Evolutionary conservation across 2,888 invertebrate species (phyloP).

Genomic region (Drosophila glabriapex): DNA sequence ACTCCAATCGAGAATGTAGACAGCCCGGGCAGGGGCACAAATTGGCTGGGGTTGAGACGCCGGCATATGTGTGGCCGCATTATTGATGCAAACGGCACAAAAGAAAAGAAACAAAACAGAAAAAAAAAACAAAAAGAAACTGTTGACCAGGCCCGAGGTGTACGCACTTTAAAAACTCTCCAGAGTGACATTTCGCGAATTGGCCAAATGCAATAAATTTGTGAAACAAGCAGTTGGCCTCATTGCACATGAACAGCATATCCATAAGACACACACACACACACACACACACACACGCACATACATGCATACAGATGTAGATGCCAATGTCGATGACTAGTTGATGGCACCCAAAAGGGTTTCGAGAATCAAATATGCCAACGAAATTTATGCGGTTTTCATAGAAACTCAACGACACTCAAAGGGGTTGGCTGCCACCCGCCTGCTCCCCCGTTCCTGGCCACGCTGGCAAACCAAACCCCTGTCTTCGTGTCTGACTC

Average conservation of each 20-base stretch:
- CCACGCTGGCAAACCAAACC: background rate
- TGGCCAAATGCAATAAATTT: conserved; percentile 84
- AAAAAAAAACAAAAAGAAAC: conserved; percentile 16
- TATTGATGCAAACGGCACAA: conserved; percentile 70
- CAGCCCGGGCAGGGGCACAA: conserved; percentile 4
- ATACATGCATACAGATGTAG: background rate
- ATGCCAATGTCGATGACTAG: conserved; percentile 32
- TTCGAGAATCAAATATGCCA: conserved; percentile 54
- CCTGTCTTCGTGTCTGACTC: background rate
- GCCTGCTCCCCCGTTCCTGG: background rate
- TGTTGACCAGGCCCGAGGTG: conserved; percentile 48
- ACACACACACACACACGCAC: background rate
- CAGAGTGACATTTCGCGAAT: conserved; percentile 84
- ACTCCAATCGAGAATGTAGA: conserved; percentile 6
- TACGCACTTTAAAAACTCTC: conserved; percentile 78
- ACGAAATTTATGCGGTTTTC: conserved; percentile 77
- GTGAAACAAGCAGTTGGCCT: conserved; percentile 20
- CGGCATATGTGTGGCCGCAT: conserved; percentile 65
- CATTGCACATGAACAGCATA: conserved; percentile 28
- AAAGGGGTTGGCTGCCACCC: conserved; percentile 56
- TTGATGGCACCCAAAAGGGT: conserved; percentile 68
- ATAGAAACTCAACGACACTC: conserved; percentile 75
- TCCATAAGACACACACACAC: background rate
- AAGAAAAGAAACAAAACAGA: conserved; percentile 36
- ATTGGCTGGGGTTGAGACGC: conserved; percentile 23